phyloP scores from a whole-genome alignment of 2,113 vertebrate species.

The Corythoichthys intestinalis region DNA sequence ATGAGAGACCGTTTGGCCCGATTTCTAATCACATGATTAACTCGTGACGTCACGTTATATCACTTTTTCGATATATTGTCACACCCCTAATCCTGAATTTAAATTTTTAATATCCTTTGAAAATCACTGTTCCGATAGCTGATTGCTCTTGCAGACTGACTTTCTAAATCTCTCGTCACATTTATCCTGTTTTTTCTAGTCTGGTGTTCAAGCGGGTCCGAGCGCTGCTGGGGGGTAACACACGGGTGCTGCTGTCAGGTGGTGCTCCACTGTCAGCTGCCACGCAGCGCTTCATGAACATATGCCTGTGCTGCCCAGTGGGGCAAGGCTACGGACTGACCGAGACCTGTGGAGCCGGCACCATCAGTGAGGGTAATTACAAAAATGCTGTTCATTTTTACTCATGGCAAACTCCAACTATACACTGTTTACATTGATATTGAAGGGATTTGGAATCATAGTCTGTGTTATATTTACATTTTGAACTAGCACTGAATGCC shows the following conservation, averaged over 20 bases:
- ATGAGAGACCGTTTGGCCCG: too few species aligned
- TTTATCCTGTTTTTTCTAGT: constrained; percentile 53
- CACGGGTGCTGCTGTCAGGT: constrained; percentile 85
- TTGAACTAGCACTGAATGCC: not conserved
- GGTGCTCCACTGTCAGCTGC: constrained; percentile 91
- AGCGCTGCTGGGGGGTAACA: constrained; percentile 86
- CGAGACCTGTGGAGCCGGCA: constrained; percentile 89
- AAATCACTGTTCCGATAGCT: too few species aligned
- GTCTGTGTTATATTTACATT: not conserved
- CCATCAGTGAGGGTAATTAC: constrained; percentile 84
- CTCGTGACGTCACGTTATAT: too few species aligned
- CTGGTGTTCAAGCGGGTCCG: constrained; percentile 90
- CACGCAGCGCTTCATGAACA: constrained; percentile 98
- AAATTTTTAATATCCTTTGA: too few species aligned
- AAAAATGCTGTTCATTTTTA: not conserved
- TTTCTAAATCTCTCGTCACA: not conserved
- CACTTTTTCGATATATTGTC: too few species aligned
- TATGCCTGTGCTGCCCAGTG: constrained; percentile 96
- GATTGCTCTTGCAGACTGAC: not conserved
- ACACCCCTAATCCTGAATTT: too few species aligned
- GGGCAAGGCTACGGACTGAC: constrained; percentile 96
- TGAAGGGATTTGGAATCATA: not conserved
- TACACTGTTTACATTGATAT: too few species aligned
- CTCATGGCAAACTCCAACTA: not conserved
- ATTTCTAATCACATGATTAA: too few species aligned